Conservation (phyloP, 2,888 invertebrate genomes). For the Amaurobius ferox region DNA sequence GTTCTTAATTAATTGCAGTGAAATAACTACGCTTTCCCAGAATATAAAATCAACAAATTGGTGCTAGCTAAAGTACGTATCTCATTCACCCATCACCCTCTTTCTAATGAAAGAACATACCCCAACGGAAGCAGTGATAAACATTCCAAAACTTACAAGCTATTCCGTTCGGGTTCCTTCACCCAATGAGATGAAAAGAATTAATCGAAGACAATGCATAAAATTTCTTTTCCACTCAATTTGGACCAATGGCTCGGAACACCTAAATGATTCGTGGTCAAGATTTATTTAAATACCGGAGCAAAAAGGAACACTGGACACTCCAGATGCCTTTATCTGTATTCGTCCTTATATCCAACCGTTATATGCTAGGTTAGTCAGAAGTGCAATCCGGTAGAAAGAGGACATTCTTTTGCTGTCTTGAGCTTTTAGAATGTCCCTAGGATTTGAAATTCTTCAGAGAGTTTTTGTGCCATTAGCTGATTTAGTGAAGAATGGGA, state of each 20-base stretch:
- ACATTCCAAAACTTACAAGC: background rate
- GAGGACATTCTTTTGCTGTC: background rate
- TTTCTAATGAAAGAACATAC: too few species aligned
- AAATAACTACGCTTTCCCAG: too few species aligned
- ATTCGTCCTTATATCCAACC: background rate
- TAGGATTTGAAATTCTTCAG: slow-evolving; percentile 25
- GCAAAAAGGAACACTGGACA: background rate
- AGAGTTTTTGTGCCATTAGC: slow-evolving; percentile 54
- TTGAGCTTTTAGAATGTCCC: slow-evolving; percentile 5
- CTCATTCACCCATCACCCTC: too few species aligned
- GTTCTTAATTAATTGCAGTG: too few species aligned
- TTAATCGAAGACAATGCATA: slow-evolving; percentile 60
- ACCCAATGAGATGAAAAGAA: slow-evolving; percentile 61
- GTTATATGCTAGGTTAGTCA: background rate
- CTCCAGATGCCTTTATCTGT: background rate
- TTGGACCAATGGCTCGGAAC: slow-evolving; percentile 60
- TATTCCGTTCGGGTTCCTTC: background rate
- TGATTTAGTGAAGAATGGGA: slow-evolving; percentile 46
- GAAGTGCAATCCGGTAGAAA: background rate
- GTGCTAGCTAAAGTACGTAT: too few species aligned
- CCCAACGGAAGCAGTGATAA: too few species aligned
- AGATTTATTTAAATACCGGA: slow-evolving; percentile 65
- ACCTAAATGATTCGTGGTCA: slow-evolving; percentile 56
- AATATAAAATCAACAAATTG: too few species aligned
- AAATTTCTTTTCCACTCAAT: slow-evolving; percentile 32